Evolutionary conservation across 2,888 invertebrate genomes (phyloP).

Genomic region (Abrostola triplasia): DNA sequence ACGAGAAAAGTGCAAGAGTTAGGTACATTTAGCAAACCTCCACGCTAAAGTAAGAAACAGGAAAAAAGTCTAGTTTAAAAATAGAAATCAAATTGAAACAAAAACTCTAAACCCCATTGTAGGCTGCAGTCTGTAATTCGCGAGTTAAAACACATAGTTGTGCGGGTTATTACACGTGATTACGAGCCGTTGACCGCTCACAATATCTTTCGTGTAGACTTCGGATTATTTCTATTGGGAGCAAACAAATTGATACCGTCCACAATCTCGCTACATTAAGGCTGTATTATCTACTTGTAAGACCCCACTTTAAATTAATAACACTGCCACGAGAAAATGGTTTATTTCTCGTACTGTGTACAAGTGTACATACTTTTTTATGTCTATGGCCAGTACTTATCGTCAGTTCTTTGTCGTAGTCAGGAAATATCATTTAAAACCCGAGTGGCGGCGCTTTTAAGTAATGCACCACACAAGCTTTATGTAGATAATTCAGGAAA

Average conservation of each 20-base stretch:
- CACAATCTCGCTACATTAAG: slow-evolving; percentile 42
- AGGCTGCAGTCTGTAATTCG: slow-evolving; percentile 56
- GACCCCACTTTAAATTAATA: slow-evolving; percentile 60
- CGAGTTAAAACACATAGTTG: slow-evolving; percentile 59
- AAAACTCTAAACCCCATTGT: slow-evolving; percentile 38
- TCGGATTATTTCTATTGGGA: slow-evolving; percentile 48
- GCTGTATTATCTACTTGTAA: slow-evolving; percentile 53
- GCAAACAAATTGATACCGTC: slow-evolving; percentile 58
- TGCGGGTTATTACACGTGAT: slow-evolving; percentile 65
- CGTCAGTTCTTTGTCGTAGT: too few relatives aligned
- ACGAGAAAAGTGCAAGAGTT: too few relatives aligned
- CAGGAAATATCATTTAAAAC: too few relatives aligned
- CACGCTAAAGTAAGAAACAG: slow-evolving; percentile 16
- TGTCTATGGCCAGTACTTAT: background rate
- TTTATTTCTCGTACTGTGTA: slow-evolving; percentile 31
- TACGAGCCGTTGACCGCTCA: slow-evolving; percentile 70
- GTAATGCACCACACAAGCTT: too few relatives aligned
- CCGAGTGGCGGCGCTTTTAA: too few relatives aligned
- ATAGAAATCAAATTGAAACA: slow-evolving; percentile 10
- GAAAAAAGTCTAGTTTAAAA: slow-evolving; percentile 10
- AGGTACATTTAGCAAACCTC: background rate
- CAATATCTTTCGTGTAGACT: slow-evolving; percentile 59
- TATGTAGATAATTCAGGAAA: too few relatives aligned
- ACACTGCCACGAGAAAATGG: slow-evolving; percentile 44
- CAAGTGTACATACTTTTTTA: slow-evolving; percentile 2